Base-by-base conservation (phyloP, 2,888 invertebrate species). In the Drosophila peninsularis region DNA sequence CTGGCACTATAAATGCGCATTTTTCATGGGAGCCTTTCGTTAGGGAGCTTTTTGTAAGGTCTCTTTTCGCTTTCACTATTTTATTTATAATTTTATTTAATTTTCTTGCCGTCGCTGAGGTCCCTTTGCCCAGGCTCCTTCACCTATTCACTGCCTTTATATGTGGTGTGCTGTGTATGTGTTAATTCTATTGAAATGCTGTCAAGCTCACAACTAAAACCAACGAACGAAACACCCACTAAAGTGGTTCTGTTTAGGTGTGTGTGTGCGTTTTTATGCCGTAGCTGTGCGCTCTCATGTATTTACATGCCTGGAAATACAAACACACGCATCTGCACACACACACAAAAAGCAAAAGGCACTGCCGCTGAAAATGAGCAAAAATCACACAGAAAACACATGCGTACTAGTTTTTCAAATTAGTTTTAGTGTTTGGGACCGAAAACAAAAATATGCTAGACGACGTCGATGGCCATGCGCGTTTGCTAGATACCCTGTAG, bases 141-240 rank as follows among this genome's bases (percentile, higher is more conserved):
- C 63, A 54, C 74, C 50, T 62, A 56, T 56, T 56, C 56, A 56
- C 45, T 37, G 27, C 14, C 24, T 37, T n/a, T 32, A 32, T 13
- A 24, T 62, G 61, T 37, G 54, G 56, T 79, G 66, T 67, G 68
- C 68, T 34, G 49, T 62, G 72, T 75, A 62, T 87, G 81, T 76
- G 76, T 79, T 88, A 88, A 88, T 89, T 88, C 88, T 82, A 90
- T 90, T 89, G 86, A 90, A 90, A 90, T 87, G 80, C 88, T 82
- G 84, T 88, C 83, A 89, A 81, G 90, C 88, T 86, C 63, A 71
- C 72, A 81, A 71, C 88, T 85, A 78, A 83, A 83, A 84, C 88
- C 78, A 87, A 84, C 88, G 75, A 84, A 87, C 75, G 75, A 69
- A 83, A 89, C 89, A 89, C 78, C 71, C 80, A 71, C 58, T 85